These are phyloP conservation scores for Syndactyla subalaris DNA, from an alignment of 2,797 vertebrate species.

Conservation along the genomic window DNA sequence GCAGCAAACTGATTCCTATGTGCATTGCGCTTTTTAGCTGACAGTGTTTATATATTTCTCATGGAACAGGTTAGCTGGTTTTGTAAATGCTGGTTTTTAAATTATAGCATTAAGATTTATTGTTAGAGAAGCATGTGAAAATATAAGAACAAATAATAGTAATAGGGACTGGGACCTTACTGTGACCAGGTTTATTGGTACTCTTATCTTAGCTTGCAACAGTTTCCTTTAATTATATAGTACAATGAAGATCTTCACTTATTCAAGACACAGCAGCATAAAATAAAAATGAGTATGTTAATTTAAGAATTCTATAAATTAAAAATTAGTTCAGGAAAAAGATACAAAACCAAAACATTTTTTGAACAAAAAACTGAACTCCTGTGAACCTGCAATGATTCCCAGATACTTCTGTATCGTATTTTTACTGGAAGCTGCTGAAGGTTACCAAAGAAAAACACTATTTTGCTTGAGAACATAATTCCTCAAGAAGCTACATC, in stretches of 20 bases:
- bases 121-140: neutral
- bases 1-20: neutral
- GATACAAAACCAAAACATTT: neutral
- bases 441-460: neutral
- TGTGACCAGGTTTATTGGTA: neutral
- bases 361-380: neutral
- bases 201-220: neutral
- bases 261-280: neutral
- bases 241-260: neutral
- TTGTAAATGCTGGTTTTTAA: neutral
- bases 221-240: neutral
- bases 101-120: neutral
- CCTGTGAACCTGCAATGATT: neutral
- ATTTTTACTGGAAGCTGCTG: neutral
- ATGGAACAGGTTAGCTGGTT: neutral
- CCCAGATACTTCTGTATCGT: neutral
- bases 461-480: neutral
- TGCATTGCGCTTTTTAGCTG: neutral
- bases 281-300: neutral
- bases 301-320: neutral
- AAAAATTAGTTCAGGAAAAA: neutral
- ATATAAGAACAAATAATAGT: neutral
- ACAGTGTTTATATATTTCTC: neutral
- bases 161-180: neutral
- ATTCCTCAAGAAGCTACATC: neutral